Conservation (phyloP, 2,113 vertebrate species). For the Climacteris rufus region DNA sequence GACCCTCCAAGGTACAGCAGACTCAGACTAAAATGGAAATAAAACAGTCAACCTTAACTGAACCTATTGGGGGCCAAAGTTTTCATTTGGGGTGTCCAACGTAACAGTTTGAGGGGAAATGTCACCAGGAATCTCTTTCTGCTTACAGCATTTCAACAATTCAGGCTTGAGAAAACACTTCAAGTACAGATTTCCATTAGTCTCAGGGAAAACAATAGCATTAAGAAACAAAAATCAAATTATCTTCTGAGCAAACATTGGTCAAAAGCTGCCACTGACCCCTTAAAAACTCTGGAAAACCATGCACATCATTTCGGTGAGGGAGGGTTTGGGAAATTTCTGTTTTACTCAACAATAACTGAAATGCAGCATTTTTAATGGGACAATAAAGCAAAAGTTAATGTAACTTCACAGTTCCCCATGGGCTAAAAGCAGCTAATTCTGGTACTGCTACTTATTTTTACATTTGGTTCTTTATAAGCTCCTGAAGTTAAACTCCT, state of each 20-base stretch:
- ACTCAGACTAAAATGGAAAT: not conserved
- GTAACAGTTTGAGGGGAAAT: not conserved
- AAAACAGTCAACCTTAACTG: not conserved
- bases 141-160: not conserved
- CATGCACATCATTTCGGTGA: accelerated
- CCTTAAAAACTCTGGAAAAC: not conserved
- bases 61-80: not conserved
- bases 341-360: not conserved
- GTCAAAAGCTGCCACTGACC: not conserved
- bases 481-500: not conserved
- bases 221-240: not conserved
- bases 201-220: not conserved
- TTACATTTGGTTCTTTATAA: not conserved
- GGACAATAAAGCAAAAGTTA: not conserved
- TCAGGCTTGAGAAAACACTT: not conserved
- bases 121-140: not conserved
- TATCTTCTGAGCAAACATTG: not conserved
- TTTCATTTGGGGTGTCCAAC: not conserved
- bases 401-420: not conserved
- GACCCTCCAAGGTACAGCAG: not conserved
- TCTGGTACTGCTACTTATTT: not conserved
- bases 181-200: not conserved
- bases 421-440: not conserved
- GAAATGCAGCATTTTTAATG: not conserved
- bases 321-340: not conserved